Evolutionary conservation across 1,140 invertebrate species (phyloP).

Genomic region (Cotesia chilonis): DNA sequence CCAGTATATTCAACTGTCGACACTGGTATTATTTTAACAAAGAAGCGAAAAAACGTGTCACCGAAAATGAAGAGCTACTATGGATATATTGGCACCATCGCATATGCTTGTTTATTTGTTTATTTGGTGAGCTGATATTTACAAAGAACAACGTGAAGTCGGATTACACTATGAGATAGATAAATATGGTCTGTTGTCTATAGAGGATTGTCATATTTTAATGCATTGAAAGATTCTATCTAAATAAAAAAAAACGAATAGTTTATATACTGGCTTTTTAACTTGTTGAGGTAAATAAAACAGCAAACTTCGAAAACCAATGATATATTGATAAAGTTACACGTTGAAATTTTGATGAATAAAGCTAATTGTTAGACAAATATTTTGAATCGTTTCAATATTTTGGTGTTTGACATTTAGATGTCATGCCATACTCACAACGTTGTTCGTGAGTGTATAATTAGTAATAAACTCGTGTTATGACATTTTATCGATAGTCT

Average conservation of each 20-base stretch:
- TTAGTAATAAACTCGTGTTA: not conserved
- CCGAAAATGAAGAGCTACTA: not conserved
- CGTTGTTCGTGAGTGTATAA: not conserved
- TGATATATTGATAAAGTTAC: not conserved
- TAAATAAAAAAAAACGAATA: too few relatives aligned
- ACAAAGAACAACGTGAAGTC: constrained; percentile 37
- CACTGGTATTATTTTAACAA: not conserved
- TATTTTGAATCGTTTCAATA: too few relatives aligned
- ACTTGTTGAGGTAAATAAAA: not conserved
- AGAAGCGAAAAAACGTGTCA: constrained; percentile 3
- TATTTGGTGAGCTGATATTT: constrained; percentile 30
- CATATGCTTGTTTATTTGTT: not conserved
- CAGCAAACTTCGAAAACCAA: not conserved
- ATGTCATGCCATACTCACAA: not conserved
- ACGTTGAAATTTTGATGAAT: too few relatives aligned
- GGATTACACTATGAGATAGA: constrained; percentile 41
- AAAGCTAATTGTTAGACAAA: too few relatives aligned
- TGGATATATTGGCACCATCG: constrained; percentile 4
- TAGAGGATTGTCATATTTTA: constrained; percentile 38
- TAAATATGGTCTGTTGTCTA: constrained; percentile 27
- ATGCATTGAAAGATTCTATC: not conserved
- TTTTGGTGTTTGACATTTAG: too few relatives aligned
- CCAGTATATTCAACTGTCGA: constrained; percentile 1
- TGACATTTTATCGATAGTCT: constrained; percentile 1
- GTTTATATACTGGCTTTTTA: too few relatives aligned